These are phyloP conservation scores for Cyaniris semiargus DNA, from an alignment of 2,888 invertebrate genomes.

Conservation along the genomic window DNA sequence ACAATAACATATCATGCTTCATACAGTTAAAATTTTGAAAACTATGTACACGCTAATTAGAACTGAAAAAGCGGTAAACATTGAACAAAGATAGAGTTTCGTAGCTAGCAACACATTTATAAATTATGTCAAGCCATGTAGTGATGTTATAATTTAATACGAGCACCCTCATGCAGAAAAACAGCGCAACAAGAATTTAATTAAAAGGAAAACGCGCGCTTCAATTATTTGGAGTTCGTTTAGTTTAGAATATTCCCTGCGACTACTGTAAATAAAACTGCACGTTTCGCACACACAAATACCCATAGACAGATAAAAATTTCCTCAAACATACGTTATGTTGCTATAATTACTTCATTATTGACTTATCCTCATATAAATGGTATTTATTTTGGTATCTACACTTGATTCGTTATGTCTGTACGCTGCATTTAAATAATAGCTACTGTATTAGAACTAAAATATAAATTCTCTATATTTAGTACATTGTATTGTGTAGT, in stretches of 20 bases:
- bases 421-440: neutral
- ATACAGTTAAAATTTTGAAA: neutral
- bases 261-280: slow-evolving; percentile 1
- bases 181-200: slow-evolving; percentile 32
- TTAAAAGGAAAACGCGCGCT: slow-evolving; percentile 33
- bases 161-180: slow-evolving; percentile 34
- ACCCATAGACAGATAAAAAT: neutral
- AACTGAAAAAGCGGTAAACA: slow-evolving; percentile 12
- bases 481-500: too few species aligned
- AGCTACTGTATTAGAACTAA: too few species aligned
- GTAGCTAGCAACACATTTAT: slow-evolving; percentile 32
- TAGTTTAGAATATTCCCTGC: neutral
- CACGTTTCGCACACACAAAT: neutral
- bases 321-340: neutral
- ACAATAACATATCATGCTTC: neutral
- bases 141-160: slow-evolving; percentile 31
- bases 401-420: neutral
- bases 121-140: slow-evolving; percentile 29
- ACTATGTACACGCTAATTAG: slow-evolving; percentile 28
- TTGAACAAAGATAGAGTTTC: slow-evolving; percentile 29
- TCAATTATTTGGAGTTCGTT: slow-evolving; percentile 30
- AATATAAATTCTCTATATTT: too few species aligned
- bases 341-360: neutral
- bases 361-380: neutral
- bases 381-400: neutral